These are phyloP conservation scores for Lophius americanus DNA, from an alignment of 2,797 vertebrate species.

Conservation along the genomic window DNA sequence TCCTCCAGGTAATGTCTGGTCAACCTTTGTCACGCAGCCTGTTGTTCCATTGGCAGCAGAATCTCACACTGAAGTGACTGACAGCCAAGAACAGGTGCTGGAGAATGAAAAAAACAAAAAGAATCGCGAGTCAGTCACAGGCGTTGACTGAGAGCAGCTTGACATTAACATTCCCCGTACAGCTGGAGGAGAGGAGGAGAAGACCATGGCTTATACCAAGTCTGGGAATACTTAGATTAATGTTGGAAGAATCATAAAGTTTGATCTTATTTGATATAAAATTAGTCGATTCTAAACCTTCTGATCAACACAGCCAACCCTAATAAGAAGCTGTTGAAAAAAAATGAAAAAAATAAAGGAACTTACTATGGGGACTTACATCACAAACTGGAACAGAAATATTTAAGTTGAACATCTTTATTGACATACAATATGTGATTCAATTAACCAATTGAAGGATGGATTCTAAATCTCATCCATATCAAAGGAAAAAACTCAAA, in stretches of 20 bases:
- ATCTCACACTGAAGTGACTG: constrained; percentile 56
- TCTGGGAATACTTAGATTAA: too few species aligned
- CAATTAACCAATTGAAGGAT: too few species aligned
- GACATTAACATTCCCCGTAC: constrained; percentile 35
- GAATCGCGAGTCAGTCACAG: constrained; percentile 56
- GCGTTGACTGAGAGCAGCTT: constrained; percentile 41
- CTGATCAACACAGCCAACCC: neutral
- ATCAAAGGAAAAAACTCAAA: too few species aligned
- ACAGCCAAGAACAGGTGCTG: constrained; percentile 76
- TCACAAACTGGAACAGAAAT: too few species aligned
- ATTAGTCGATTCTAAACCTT: too few species aligned
- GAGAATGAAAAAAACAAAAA: constrained; percentile 70
- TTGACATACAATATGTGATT: too few species aligned
- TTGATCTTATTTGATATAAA: neutral
- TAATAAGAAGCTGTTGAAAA: neutral
- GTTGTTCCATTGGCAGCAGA: constrained; percentile 63
- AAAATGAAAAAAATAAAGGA: neutral
- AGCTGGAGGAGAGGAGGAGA: constrained; percentile 23
- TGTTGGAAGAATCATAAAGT: too few species aligned
- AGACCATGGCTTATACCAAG: too few species aligned
- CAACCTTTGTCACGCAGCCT: constrained; percentile 66
- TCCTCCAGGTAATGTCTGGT: constrained; percentile 32
- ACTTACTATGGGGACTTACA: too few species aligned
- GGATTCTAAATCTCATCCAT: too few species aligned
- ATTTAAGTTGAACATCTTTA: too few species aligned